Percentiles rank a stretch among this genome's conserved stretches.
Conservation (phyloP, 2,113 vertebrate species). For the Tringa solitaria region DNA sequence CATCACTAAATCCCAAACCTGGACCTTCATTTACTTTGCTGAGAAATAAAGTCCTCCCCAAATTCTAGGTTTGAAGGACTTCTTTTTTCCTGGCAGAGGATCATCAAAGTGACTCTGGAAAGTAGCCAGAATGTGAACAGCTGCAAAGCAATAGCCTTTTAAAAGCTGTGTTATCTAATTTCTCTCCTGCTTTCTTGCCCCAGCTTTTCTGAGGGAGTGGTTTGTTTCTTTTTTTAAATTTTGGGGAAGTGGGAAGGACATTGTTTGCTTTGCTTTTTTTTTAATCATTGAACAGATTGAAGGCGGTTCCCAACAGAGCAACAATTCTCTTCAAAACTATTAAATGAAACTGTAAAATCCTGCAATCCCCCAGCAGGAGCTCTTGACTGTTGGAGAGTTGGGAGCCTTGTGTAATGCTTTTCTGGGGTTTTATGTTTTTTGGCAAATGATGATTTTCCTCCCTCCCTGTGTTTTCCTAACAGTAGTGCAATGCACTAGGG, state of each 20-base stretch:
- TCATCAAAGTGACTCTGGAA: not conserved
- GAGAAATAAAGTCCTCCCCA: not conserved
- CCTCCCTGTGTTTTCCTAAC: not conserved
- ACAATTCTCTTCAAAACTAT: not conserved
- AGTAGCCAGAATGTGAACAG: conserved; percentile 24
- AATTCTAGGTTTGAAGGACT: not conserved
- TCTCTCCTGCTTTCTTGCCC: not conserved
- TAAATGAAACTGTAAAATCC: not conserved
- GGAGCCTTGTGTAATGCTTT: not conserved
- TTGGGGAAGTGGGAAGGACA: not conserved
- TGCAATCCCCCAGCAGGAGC: not conserved
- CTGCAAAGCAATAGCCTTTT: conserved; percentile 4
- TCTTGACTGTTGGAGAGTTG: not conserved
- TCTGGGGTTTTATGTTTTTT: not conserved
- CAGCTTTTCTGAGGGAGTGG: not conserved
- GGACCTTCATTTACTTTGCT: not conserved
- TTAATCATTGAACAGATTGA: not conserved
- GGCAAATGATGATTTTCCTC: not conserved
- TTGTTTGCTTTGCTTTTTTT: not conserved
- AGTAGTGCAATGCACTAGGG: not conserved
- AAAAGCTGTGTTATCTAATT: not conserved
- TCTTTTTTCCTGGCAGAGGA: not conserved
- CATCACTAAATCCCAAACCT: not conserved
- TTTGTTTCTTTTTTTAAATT: not conserved
- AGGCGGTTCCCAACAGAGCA: not conserved